Percentiles rank a stretch among this genome's conserved stretches.
Evolutionary conservation across 2,888 invertebrate genomes (phyloP).

Genomic region (Pandemis cinnamomeana): DNA sequence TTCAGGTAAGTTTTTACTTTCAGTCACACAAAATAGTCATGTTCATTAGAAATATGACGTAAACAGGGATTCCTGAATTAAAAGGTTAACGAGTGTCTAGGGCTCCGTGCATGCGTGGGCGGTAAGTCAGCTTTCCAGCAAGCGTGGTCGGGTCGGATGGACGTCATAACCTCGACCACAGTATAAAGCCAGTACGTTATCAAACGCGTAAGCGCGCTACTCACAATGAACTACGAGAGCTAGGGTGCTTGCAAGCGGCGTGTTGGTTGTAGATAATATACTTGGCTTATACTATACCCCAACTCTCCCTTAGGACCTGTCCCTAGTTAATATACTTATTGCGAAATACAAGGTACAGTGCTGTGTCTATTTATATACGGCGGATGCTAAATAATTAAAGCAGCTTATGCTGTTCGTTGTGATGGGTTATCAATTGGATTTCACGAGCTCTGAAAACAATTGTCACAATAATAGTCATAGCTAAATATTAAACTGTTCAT

Average conservation of each 20-base stretch:
- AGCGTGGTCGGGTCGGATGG: neutral
- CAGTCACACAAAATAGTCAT: neutral
- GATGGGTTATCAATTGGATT: no score
- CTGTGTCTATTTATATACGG: constrained; percentile 5
- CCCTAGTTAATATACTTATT: constrained; percentile 1
- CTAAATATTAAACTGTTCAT: no score
- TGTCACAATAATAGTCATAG: no score
- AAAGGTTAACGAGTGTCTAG: constrained; percentile 32
- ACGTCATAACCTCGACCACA: neutral
- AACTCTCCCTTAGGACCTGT: neutral
- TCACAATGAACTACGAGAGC: no score
- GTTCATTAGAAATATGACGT: neutral
- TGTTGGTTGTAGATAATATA: neutral
- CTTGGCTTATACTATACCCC: neutral
- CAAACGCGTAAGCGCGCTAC: neutral
- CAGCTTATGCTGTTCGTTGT: no score
- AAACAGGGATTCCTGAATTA: constrained; percentile 7
- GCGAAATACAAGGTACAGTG: neutral
- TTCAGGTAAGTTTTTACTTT: no score
- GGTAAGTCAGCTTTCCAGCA: neutral
- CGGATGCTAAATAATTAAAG: neutral
- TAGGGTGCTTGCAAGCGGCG: no score
- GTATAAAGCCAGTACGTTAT: neutral
- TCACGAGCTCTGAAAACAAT: no score
- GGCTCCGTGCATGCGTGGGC: neutral